A percentile compares a stretch with the other conserved stretches of the same genome.
phyloP scores from a whole-genome alignment of 1,140 invertebrate species.

The Hycleus phaleratus region DNA sequence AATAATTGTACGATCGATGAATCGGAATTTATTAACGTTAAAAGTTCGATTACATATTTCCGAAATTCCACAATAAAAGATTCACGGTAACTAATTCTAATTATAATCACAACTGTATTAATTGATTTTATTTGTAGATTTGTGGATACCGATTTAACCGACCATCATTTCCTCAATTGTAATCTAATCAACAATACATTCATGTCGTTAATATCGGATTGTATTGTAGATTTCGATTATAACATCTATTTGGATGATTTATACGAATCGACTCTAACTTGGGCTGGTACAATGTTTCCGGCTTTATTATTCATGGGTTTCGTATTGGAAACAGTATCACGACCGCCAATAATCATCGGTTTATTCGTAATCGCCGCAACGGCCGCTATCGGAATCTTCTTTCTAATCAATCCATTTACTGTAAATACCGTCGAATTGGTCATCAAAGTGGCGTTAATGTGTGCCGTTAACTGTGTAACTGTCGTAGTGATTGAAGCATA shows the following conservation, averaged over 20 bases:
- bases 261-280: conserved; percentile 31
- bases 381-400: conserved; percentile 31
- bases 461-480: conserved; percentile 29
- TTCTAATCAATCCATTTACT: conserved; percentile 24
- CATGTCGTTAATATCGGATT: conserved; percentile 34
- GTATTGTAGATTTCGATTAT: conserved; percentile 39
- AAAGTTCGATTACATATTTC: conserved; percentile 48
- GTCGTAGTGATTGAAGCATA: conserved; percentile 35
- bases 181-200: conserved; percentile 45
- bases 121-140: conserved; percentile 37
- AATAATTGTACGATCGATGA: conserved; percentile 46
- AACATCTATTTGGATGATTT: conserved; percentile 39
- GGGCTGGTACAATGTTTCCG: conserved; percentile 33
- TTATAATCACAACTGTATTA: not conserved
- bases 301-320: conserved; percentile 28
- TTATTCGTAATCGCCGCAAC: conserved; percentile 22
- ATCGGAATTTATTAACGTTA: conserved; percentile 47
- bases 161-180: conserved; percentile 44
- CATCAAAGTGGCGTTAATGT: conserved; percentile 32
- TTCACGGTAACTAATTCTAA: conserved; percentile 37
- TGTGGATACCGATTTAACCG: conserved; percentile 46
- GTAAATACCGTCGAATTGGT: conserved; percentile 26
- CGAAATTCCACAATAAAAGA: conserved; percentile 43
- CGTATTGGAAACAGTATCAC: conserved; percentile 25
- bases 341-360: conserved; percentile 26